phyloP scores from a whole-genome alignment of 1,140 invertebrate species.

The Epicauta chinensis region DNA sequence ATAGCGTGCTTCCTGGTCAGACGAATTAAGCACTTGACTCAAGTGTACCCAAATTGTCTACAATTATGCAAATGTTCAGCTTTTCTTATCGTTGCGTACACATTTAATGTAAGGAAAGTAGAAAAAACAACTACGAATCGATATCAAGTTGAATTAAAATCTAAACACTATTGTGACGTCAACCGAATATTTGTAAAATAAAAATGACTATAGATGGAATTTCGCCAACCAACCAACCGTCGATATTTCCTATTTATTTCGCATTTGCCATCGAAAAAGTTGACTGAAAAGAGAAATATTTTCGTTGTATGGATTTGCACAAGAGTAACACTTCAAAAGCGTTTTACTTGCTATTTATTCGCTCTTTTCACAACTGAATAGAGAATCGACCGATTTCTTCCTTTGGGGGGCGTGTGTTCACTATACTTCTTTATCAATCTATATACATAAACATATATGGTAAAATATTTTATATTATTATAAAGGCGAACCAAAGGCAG shows the following conservation, averaged over 20 bases:
- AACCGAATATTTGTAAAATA: slow-evolving; percentile 10
- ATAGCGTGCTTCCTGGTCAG: slow-evolving; percentile 3
- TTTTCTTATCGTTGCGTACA: slow-evolving; percentile 3
- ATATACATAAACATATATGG: not conserved
- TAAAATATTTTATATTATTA: not conserved
- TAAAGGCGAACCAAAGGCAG: not conserved
- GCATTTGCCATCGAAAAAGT: not conserved
- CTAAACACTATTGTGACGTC: slow-evolving; percentile 3
- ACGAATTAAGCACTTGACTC: slow-evolving; percentile 7
- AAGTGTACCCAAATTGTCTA: slow-evolving; percentile 8
- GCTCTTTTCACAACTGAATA: slow-evolving; percentile 10
- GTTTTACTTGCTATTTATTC: slow-evolving; percentile 15
- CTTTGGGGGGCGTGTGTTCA: not conserved
- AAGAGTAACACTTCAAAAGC: slow-evolving; percentile 9
- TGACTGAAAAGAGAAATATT: slow-evolving; percentile 10
- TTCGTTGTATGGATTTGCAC: slow-evolving; percentile 14
- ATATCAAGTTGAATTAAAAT: not conserved
- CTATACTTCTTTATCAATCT: not conserved
- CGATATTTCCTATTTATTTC: slow-evolving; percentile 11
- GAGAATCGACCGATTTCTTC: slow-evolving; percentile 11
- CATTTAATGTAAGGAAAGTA: too few species aligned
- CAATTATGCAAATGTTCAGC: slow-evolving; percentile 10
- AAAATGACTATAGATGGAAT: slow-evolving; percentile 1
- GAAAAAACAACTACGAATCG: too few species aligned
- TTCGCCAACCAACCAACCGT: slow-evolving; percentile 2